These are phyloP conservation scores for Chironomus tentans DNA, from an alignment of 2,888 invertebrate genomes.

Conservation along the genomic window DNA sequence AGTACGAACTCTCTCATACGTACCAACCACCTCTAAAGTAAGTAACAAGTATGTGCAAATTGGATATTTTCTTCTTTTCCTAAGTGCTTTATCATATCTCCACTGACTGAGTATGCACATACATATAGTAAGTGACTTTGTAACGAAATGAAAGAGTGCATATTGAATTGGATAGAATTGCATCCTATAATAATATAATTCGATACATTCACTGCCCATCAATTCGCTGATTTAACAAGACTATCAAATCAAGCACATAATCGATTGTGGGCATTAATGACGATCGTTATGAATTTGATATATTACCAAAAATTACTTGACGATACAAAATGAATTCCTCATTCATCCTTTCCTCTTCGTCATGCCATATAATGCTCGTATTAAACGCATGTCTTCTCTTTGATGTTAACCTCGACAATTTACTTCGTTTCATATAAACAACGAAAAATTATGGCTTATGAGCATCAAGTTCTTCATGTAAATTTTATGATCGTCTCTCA, in stretches of 20 bases:
- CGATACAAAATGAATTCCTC: not conserved
- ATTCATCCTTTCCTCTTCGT: not conserved
- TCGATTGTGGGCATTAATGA: not conserved
- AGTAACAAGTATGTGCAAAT: no score
- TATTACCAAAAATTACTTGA: not conserved
- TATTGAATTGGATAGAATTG: not conserved
- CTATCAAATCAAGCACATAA: not conserved
- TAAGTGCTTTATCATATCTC: no score
- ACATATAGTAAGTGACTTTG: no score
- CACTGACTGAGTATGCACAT: no score
- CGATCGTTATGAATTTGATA: constrained; percentile 3
- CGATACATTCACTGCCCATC: not conserved
- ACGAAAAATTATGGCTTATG: not conserved
- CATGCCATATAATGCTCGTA: not conserved
- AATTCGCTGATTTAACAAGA: not conserved
- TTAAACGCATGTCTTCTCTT: not conserved
- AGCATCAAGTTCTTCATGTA: not conserved
- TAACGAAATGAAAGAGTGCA: no score
- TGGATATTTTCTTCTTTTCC: no score
- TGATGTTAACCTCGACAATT: not conserved
- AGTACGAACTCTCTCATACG: no score
- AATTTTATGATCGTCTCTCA: no score
- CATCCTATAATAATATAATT: not conserved
- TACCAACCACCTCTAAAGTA: no score
- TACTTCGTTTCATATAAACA: not conserved